Evolutionary conservation across 2,113 vertebrate genomes (phyloP).

Genomic region (Brachyhypopomus occidentalis): DNA sequence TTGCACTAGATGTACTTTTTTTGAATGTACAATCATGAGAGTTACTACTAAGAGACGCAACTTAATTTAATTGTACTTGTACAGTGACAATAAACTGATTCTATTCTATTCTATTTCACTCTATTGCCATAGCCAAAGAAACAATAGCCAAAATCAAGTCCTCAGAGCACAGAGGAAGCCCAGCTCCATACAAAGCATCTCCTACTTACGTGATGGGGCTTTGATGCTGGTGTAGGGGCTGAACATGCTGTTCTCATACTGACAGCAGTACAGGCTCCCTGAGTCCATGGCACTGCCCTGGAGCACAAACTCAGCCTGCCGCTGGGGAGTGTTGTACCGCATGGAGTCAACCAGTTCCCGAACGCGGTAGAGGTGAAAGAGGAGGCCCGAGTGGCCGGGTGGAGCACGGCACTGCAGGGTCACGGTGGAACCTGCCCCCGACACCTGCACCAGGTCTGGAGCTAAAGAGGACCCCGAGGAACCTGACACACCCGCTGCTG

Average conservation of each 20-base stretch:
- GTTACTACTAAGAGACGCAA: no score
- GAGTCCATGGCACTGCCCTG: not conserved
- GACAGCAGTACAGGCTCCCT: conserved; percentile 65
- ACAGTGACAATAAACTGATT: no score
- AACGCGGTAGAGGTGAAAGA: conserved; percentile 59
- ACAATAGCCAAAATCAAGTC: not conserved
- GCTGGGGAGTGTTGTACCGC: not conserved
- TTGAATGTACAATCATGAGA: no score
- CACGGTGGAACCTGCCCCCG: not conserved
- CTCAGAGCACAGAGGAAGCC: not conserved
- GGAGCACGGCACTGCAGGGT: conserved; percentile 66
- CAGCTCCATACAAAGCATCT: no score
- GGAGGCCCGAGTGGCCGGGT: conserved; percentile 53
- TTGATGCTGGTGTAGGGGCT: conserved; percentile 58
- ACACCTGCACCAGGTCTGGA: conserved; percentile 58
- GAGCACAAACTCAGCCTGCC: conserved; percentile 57
- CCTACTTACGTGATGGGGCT: not conserved
- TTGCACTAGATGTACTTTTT: no score
- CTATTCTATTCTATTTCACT: no score
- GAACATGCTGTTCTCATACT: conserved; percentile 65
- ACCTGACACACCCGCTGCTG: not conserved
- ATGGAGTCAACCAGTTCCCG: conserved; percentile 33
- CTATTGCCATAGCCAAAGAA: no score
- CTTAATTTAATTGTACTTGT: no score
- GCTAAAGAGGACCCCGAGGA: not conserved